Conservation (phyloP, 2,888 invertebrate species). For the Caenorhabditis sulstoni region DNA sequence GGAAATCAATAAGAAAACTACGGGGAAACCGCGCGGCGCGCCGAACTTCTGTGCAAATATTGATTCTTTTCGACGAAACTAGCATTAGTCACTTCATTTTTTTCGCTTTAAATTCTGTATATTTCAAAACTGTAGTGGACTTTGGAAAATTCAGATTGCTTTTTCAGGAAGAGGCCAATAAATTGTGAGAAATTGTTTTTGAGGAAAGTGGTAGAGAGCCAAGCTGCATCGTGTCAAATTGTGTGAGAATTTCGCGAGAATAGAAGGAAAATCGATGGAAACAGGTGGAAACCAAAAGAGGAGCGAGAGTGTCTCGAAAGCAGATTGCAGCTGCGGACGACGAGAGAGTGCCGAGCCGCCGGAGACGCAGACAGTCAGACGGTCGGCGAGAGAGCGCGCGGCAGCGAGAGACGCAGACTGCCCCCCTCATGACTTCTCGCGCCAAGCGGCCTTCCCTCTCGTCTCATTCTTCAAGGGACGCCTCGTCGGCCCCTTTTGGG, state of each 20-base stretch:
- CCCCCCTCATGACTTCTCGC: slow-evolving; percentile 17
- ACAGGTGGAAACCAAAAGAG: slow-evolving; percentile 27
- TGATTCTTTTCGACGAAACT: slow-evolving; percentile 11
- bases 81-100: neutral
- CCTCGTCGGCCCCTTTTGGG: slow-evolving; percentile 14
- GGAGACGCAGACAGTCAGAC: slow-evolving; percentile 14
- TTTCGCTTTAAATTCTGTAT: neutral
- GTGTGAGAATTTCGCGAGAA: no score
- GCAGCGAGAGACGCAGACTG: slow-evolving; percentile 10
- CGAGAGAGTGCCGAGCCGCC: slow-evolving; percentile 24
- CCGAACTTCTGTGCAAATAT: slow-evolving; percentile 27
- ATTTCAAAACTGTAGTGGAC: no score
- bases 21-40: neutral
- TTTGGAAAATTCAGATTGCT: no score
- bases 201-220: no score
- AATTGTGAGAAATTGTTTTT: no score
- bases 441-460: neutral
- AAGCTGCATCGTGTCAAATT: no score
- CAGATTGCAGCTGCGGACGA: slow-evolving; percentile 25
- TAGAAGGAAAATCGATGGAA: slow-evolving; percentile 15
- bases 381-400: slow-evolving; percentile 10
- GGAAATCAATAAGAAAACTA: slow-evolving; percentile 7
- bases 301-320: slow-evolving; percentile 25
- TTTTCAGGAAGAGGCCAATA: no score
- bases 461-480: neutral